phyloP scores from a whole-genome alignment of 2,888 invertebrate genomes.

The Amphipoea oculea region DNA sequence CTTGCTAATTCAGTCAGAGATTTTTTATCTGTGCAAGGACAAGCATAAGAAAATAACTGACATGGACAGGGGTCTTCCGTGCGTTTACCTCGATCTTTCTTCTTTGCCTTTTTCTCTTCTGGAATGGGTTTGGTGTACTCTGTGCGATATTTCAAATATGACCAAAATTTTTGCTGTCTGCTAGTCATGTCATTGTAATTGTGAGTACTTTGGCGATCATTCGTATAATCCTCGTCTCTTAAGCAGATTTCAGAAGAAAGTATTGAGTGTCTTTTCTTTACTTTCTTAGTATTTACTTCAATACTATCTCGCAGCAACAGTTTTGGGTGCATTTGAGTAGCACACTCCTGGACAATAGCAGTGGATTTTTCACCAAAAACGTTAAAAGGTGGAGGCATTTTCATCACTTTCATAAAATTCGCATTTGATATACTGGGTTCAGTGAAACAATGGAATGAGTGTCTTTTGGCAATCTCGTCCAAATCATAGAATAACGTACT shows the following conservation, averaged over 20 bases:
- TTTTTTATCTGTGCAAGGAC: slow-evolving; percentile 79
- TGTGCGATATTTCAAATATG: slow-evolving; percentile 80
- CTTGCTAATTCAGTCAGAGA: slow-evolving; percentile 74
- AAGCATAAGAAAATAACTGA: slow-evolving; percentile 83
- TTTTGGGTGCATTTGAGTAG: slow-evolving; percentile 76
- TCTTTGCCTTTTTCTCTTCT: slow-evolving; percentile 77
- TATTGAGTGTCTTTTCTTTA: slow-evolving; percentile 67
- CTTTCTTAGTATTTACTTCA: slow-evolving; percentile 70
- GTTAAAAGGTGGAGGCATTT: slow-evolving; percentile 60
- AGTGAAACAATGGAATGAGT: slow-evolving; percentile 79
- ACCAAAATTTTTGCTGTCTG: slow-evolving; percentile 80
- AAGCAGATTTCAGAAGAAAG: slow-evolving; percentile 81
- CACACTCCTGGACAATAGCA: slow-evolving; percentile 81
- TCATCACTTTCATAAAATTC: slow-evolving; percentile 70
- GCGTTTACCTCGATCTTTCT: slow-evolving; percentile 75
- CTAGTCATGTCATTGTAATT: slow-evolving; percentile 67
- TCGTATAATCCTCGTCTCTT: slow-evolving; percentile 71
- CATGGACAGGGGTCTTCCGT: slow-evolving; percentile 83
- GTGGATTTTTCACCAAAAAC: slow-evolving; percentile 72
- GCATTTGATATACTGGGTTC: slow-evolving; percentile 71
- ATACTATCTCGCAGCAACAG: slow-evolving; percentile 71
- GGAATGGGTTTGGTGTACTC: slow-evolving; percentile 76
- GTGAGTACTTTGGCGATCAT: slow-evolving; percentile 54
- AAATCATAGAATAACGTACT: slow-evolving; percentile 86
- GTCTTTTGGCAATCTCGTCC: slow-evolving; percentile 81